Base-by-base conservation (phyloP, 2,797 vertebrate species). In the Tinamus major region DNA sequence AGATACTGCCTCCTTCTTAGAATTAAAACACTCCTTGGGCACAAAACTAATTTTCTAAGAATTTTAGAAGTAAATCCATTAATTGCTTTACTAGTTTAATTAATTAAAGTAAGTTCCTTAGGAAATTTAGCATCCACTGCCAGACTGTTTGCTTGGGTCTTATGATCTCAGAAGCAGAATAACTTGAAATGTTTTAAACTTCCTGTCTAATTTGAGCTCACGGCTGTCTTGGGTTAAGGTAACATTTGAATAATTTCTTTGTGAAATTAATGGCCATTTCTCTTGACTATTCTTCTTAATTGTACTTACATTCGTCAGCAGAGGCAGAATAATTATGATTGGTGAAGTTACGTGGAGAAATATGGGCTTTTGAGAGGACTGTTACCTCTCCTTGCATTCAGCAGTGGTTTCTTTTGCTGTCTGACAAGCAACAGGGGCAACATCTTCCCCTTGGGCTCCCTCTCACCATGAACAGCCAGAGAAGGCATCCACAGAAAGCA, bases 81-180 rank as follows among this genome's bases (percentile, higher is more conserved):
- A 96, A 95, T 92, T 95, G 95, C 90, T 95, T 95, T 95, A 90
- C 89, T 84, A 92, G 92, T 86, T 95, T 95, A 92, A 95, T 93
- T 95, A 95, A 95, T 96, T 95, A 81, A 92, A 94, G 80, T 42
- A 33, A 88, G 71, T 93, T 96, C 70, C 80, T 95, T 90, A 91
- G 79, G 78, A 95, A 95, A 91, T 89, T 68, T 55, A 78, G 92
- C 85, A 94, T 53, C 75, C 71, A n/a, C 61, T 88, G 87, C 83
- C 92, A 95, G 94, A 77, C 75, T 53, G 46, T 94, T 95, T 94
- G 69, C 71, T 82, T 89, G 71, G 93, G 78, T 62, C 93, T 92
- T 75, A 94, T 37, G 89, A 85, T 79, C 87, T 88, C 15, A 6
- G 78, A 92, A 94, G 77, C 0, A 2, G 61, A 91, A 53, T 20